These are phyloP conservation scores for Nymphicus hollandicus DNA, from an alignment of 2,113 vertebrate species.

Conservation along the genomic window DNA sequence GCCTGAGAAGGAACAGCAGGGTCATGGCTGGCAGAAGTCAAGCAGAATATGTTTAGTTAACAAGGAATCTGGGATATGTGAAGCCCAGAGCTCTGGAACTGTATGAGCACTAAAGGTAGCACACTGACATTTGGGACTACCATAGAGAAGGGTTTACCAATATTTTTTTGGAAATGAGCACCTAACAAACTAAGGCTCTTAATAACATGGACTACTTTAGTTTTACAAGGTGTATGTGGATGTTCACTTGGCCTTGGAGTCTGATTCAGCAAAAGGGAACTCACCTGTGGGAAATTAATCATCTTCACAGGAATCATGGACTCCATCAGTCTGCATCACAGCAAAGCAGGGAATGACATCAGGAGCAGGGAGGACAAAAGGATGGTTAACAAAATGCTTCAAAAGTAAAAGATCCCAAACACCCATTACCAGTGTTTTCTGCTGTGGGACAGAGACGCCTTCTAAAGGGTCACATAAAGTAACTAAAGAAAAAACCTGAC, in stretches of 20 bases:
- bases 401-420: neutral
- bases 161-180: neutral
- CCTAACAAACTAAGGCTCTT: neutral
- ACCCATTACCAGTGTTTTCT: neutral
- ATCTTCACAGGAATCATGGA: conserved; percentile 94
- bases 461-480: neutral
- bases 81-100: neutral
- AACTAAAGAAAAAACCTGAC: neutral
- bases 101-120: neutral
- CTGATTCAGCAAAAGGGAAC: neutral
- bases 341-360: neutral
- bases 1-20: neutral
- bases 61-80: neutral
- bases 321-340: conserved; percentile 84
- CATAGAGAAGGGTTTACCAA: neutral
- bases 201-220: neutral
- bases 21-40: neutral
- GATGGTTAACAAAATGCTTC: neutral
- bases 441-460: neutral
- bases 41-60: neutral
- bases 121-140: neutral
- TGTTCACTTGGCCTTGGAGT: neutral
- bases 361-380: neutral
- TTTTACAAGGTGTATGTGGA: neutral
- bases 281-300: conserved; percentile 96